Evolutionary conservation across 2,113 vertebrate species (phyloP), one percentile per base, ranked within the genome.

Genomic region (Daboia siamensis): DNA sequence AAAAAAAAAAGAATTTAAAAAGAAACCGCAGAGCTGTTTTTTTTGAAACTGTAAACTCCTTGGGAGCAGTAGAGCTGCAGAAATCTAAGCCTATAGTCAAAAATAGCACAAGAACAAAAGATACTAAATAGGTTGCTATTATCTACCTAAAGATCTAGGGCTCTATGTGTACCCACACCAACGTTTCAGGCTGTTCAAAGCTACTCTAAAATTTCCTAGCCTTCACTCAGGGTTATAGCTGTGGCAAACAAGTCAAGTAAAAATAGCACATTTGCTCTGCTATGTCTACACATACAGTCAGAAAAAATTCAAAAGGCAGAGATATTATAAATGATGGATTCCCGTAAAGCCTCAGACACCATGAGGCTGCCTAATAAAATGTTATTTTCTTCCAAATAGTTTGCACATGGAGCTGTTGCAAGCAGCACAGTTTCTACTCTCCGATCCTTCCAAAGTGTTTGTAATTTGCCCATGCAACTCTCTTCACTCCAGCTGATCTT

Each of bases 31-130:
- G 69, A 92, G 8, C 88, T 52, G 29, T 51, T 74, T 44, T 90
- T 57, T 24, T 56, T 90, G 61, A 86, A 29, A 2, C 1, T 9
- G 44, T 90, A 52, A 88, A 20, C 59, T 55, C 48, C 51, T 55
- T 55, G 74, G n/a, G 51, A 89, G 2, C 84, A 92, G 74, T 33
- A 89, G 17, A 59, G 54, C 55, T 52, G 20, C 54, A 92, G 44
- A 89, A 92, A 59, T 56, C 85, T 46, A 52, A 56, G 44, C 88
- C 55, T 51, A 24, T 39, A 86, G 88, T 29, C 74, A 52, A 23
- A 89, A 92, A 92, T 90, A 90, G 56, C 88, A 86, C 56, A 85
- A 61, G 87, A 48, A 86, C 74, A 90, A 90, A 90, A 59, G 74
- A 86, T 23, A 74, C 69, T 39, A 59, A 92, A 86, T 24, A 23